These are phyloP conservation scores for Hedya salicella DNA, from an alignment of 2,888 invertebrate species.

Conservation along the genomic window DNA sequence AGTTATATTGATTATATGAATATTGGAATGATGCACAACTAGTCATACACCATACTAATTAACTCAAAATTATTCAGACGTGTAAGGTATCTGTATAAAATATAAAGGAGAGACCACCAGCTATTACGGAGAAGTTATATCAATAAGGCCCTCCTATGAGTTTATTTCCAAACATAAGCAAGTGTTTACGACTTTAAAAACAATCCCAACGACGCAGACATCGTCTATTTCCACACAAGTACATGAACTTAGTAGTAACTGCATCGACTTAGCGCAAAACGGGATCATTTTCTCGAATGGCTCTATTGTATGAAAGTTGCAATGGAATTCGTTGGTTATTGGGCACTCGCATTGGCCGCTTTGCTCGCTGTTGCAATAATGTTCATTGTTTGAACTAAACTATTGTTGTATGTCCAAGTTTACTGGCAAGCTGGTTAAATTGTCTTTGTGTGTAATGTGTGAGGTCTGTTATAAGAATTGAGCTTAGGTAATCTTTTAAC, in stretches of 20 bases:
- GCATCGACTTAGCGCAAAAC: slow-evolving; percentile 24
- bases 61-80: too few relatives aligned
- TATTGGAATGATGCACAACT: too few relatives aligned
- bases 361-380: slow-evolving; percentile 34
- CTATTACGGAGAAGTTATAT: too few relatives aligned
- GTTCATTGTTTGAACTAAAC: slow-evolving; percentile 35
- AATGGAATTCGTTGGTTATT: slow-evolving; percentile 41
- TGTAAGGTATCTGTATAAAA: too few relatives aligned
- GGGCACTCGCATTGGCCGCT: slow-evolving; percentile 30
- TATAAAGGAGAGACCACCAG: too few relatives aligned
- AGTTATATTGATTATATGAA: too few relatives aligned
- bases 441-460: not conserved
- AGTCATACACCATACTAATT: too few relatives aligned
- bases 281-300: slow-evolving; percentile 27
- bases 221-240: slow-evolving; percentile 1
- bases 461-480: not conserved
- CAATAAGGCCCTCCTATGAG: too few relatives aligned
- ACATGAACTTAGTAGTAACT: slow-evolving; percentile 18
- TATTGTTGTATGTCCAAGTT: slow-evolving; percentile 37
- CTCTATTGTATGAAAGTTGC: slow-evolving; percentile 40
- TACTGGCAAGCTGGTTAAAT: slow-evolving; percentile 7
- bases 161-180: too few relatives aligned
- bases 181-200: too few relatives aligned
- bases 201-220: not conserved
- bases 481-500: not conserved